These are phyloP conservation scores for Aphyosemion australe DNA, from an alignment of 2,113 vertebrate species.

Conservation along the genomic window DNA sequence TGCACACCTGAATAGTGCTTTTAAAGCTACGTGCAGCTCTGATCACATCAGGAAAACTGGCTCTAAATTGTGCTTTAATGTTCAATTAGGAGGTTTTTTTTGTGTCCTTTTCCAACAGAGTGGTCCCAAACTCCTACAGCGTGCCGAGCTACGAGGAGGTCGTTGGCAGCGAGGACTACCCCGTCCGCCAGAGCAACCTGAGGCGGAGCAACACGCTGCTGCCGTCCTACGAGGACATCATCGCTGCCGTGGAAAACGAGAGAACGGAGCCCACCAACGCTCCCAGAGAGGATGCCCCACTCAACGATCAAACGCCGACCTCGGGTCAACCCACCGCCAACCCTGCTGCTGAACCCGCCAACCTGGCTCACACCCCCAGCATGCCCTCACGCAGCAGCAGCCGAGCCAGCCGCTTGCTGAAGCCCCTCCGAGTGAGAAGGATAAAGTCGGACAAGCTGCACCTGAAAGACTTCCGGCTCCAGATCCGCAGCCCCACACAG, in stretches of 20 bases:
- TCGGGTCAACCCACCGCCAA: rapidly evolving
- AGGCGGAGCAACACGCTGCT: slow-evolving; percentile 84
- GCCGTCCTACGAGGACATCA: slow-evolving; percentile 93
- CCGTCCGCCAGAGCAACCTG: slow-evolving; percentile 75
- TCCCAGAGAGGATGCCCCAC: slow-evolving; percentile 19
- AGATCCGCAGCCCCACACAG: slow-evolving; percentile 75
- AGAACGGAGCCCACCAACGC: slow-evolving; percentile 28
- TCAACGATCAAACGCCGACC: background rate
- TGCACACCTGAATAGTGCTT: too few relatives aligned
- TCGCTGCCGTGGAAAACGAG: slow-evolving; percentile 79
- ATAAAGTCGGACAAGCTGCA: slow-evolving; percentile 96
- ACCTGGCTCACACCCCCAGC: background rate
- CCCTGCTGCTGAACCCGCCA: rapidly evolving
- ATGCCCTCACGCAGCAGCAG: slow-evolving; percentile 77
- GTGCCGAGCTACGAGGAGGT: slow-evolving; percentile 96
- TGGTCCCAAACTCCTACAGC: slow-evolving; percentile 18
- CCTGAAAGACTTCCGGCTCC: slow-evolving; percentile 86
- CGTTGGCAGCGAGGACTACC: slow-evolving; percentile 79
- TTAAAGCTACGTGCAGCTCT: too few relatives aligned
- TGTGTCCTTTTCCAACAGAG: slow-evolving; percentile 37
- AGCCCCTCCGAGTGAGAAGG: slow-evolving; percentile 88
- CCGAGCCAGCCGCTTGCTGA: slow-evolving; percentile 83
- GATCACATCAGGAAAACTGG: too few relatives aligned
- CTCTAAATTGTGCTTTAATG: too few relatives aligned
- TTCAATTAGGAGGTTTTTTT: background rate